A percentile compares a stretch with the other conserved stretches of the same genome.
Evolutionary conservation across 2,797 vertebrate genomes (phyloP).

Genomic region (Gila robusta): DNA sequence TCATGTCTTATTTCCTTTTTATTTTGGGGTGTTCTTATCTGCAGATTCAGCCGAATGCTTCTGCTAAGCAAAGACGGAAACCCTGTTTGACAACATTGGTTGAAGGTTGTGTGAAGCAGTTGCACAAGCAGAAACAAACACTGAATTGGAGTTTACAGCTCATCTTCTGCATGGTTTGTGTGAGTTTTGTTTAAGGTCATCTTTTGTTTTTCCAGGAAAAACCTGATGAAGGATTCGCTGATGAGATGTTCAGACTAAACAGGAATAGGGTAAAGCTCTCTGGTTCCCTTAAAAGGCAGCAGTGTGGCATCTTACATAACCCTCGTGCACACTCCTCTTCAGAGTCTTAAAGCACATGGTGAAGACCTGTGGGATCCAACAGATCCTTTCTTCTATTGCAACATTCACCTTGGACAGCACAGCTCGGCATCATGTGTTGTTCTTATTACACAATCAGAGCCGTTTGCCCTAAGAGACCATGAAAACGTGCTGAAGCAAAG

Average conservation of each 20-base stretch:
- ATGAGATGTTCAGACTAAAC: conserved; percentile 46
- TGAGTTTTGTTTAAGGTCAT: conserved; percentile 3
- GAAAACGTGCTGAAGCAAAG: conserved; percentile 25
- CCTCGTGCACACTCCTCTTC: not conserved
- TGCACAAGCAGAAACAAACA: not conserved
- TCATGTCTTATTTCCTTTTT: not conserved
- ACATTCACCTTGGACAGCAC: conserved; percentile 38
- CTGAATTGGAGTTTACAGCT: not conserved
- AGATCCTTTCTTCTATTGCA: conserved; percentile 20
- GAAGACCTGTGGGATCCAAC: conserved; percentile 7
- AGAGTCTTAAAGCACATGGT: not conserved
- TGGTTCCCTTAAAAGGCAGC: conserved; percentile 35
- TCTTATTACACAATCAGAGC: conserved; percentile 34
- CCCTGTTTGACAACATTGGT: not conserved
- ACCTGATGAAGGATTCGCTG: not conserved
- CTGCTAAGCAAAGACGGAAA: not conserved
- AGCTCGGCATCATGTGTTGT: conserved; percentile 6
- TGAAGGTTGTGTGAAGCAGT: not conserved
- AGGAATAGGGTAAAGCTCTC: conserved; percentile 1
- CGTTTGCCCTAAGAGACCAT: not conserved
- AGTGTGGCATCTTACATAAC: conserved; percentile 46
- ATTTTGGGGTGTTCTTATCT: not conserved
- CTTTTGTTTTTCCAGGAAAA: conserved; percentile 34
- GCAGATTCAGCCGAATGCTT: not conserved
- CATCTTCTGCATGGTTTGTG: not conserved